phyloP scores from a whole-genome alignment of 2,113 vertebrate genomes.

The Vicugna pacos region DNA sequence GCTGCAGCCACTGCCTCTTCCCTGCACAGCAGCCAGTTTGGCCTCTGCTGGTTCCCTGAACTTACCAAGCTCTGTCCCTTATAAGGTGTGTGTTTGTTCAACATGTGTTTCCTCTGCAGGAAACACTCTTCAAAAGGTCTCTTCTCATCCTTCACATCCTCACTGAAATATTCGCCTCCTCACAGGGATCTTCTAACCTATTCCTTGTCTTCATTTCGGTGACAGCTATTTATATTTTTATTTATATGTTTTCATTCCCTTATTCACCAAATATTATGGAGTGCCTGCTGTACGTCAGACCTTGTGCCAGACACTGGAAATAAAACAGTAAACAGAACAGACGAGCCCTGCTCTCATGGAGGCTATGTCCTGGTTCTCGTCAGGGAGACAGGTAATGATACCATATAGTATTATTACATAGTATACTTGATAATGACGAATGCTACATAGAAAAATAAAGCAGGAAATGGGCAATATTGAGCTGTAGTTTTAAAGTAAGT shows the following conservation, averaged over 20 bases:
- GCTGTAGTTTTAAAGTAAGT: background rate
- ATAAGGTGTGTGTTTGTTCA: background rate
- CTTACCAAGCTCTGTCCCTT: background rate
- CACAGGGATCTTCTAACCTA: background rate
- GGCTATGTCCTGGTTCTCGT: background rate
- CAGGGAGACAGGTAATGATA: background rate
- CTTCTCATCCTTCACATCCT: background rate
- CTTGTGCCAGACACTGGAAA: background rate
- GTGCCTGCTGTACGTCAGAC: background rate
- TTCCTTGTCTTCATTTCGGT: background rate
- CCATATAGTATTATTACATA: background rate
- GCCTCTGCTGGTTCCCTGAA: background rate
- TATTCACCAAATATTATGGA: background rate
- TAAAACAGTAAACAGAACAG: background rate
- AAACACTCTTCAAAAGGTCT: background rate
- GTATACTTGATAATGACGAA: background rate
- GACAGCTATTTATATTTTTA: background rate
- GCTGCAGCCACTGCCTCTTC: fast-evolving
- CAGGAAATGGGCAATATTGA: background rate
- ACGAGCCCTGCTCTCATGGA: background rate
- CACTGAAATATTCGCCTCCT: background rate
- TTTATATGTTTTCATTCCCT: background rate
- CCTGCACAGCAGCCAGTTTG: fast-evolving
- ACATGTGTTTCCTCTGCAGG: background rate
- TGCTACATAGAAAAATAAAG: background rate